These are phyloP conservation scores for Nebria salina DNA, from an alignment of 2,888 invertebrate genomes.

Conservation along the genomic window DNA sequence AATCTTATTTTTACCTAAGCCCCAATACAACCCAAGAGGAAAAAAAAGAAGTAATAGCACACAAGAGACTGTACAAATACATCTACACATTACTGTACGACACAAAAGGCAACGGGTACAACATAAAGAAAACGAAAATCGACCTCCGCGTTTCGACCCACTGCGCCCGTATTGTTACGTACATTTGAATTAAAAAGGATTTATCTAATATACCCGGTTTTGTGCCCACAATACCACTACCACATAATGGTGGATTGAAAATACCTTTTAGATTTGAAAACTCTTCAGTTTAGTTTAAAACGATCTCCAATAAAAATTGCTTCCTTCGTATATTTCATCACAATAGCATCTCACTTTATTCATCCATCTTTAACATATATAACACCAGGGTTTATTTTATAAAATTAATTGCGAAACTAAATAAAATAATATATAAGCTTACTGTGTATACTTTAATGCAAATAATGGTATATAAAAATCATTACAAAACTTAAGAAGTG, in stretches of 20 bases:
- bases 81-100: not conserved
- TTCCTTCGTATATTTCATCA: too few species aligned
- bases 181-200: not conserved
- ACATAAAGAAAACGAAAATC: conserved; percentile 1
- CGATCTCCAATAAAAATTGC: too few species aligned
- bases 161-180: not conserved
- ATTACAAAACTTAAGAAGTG: too few species aligned
- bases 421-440: too few species aligned
- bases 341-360: too few species aligned
- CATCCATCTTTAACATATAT: too few species aligned
- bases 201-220: not conserved
- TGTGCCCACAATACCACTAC: not conserved
- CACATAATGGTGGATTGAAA: not conserved
- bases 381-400: too few species aligned
- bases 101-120: not conserved
- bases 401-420: too few species aligned
- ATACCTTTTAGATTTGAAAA: not conserved
- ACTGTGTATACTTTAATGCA: too few species aligned
- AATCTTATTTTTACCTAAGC: not conserved
- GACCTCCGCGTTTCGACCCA: not conserved
- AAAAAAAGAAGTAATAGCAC: not conserved
- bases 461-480: too few species aligned
- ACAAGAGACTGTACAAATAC: not conserved
- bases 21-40: not conserved
- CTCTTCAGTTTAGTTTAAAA: too few species aligned